A percentile compares a stretch with the other conserved stretches of the same genome.
Evolutionary conservation across 2,797 vertebrate genomes (phyloP).

Genomic region (Pangasius djambal): DNA sequence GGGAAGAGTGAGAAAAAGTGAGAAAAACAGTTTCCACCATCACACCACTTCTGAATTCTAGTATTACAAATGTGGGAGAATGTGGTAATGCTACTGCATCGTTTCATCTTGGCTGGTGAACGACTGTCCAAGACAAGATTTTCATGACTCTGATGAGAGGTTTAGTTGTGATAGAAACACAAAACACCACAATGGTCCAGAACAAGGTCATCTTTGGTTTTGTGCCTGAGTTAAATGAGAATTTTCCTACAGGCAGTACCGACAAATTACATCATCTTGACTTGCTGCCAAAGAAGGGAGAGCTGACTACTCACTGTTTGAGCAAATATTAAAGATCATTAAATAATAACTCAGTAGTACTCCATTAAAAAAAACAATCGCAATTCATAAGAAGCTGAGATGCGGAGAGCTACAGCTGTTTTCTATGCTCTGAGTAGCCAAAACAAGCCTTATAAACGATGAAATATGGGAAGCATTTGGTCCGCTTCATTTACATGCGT

Average conservation of each 20-base stretch:
- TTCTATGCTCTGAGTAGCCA: background rate
- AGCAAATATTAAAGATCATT: background rate
- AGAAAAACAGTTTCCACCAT: conserved; percentile 28
- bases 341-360: conserved; percentile 34
- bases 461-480: conserved; percentile 32
- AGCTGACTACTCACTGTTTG: background rate
- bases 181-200: conserved; percentile 41
- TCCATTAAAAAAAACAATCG: background rate
- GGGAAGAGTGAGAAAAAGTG: background rate
- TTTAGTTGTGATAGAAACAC: conserved; percentile 5
- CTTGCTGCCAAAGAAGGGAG: conserved; percentile 36
- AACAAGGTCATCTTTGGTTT: conserved; percentile 55
- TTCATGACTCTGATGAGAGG: conserved; percentile 1
- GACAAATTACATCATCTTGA: conserved; percentile 47
- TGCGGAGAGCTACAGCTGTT: background rate
- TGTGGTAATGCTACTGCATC: conserved; percentile 45
- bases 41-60: conserved; percentile 14
- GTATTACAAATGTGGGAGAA: conserved; percentile 1
- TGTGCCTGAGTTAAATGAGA: conserved; percentile 56
- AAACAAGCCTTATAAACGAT: conserved; percentile 21
- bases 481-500: conserved; percentile 45
- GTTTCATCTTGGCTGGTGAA: conserved; percentile 20
- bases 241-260: conserved; percentile 39
- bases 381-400: background rate
- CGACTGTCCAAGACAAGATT: background rate